Conservation (phyloP, 1,140 invertebrate species). For the Rhagoletis zephyria region DNA sequence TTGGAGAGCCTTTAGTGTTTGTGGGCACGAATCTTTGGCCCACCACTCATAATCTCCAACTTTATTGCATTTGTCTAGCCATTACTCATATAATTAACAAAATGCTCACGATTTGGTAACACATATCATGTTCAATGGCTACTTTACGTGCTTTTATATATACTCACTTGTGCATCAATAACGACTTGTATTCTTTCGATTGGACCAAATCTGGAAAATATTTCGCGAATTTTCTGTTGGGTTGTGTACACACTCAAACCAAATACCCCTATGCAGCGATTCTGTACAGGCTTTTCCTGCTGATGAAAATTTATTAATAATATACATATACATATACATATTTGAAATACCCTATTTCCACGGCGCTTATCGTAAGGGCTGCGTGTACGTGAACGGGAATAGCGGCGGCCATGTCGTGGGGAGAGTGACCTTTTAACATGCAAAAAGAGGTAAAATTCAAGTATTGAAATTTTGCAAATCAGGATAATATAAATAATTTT, state of each 20-base stretch:
- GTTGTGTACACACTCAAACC: slow-evolving; percentile 93
- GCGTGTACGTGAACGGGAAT: slow-evolving; percentile 50
- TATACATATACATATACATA: background rate
- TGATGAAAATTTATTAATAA: background rate
- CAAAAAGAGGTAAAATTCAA: slow-evolving; percentile 39
- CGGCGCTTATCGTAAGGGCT: slow-evolving; percentile 50
- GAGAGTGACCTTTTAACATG: slow-evolving; percentile 50
- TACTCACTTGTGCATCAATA: slow-evolving; percentile 91
- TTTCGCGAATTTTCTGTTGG: slow-evolving; percentile 92
- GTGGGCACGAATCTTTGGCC: slow-evolving; percentile 56
- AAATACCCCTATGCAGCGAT: slow-evolving; percentile 94
- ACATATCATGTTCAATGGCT: background rate
- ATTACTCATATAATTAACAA: slow-evolving; percentile 47
- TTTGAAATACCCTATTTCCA: slow-evolving; percentile 14
- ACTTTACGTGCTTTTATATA: background rate
- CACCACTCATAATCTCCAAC: slow-evolving; percentile 64
- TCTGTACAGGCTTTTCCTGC: slow-evolving; percentile 66
- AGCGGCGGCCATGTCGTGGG: slow-evolving; percentile 35
- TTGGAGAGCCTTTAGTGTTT: slow-evolving; percentile 66
- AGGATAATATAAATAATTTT: background rate
- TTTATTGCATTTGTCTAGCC: slow-evolving; percentile 61
- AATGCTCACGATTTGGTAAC: background rate
- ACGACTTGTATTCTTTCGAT: slow-evolving; percentile 95
- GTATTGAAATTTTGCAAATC: background rate
- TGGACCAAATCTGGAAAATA: slow-evolving; percentile 93